Percentiles rank a stretch among this genome's conserved stretches.
Evolutionary conservation across 2,113 vertebrate species (phyloP).

Genomic region (Ochotona curzoniae): DNA sequence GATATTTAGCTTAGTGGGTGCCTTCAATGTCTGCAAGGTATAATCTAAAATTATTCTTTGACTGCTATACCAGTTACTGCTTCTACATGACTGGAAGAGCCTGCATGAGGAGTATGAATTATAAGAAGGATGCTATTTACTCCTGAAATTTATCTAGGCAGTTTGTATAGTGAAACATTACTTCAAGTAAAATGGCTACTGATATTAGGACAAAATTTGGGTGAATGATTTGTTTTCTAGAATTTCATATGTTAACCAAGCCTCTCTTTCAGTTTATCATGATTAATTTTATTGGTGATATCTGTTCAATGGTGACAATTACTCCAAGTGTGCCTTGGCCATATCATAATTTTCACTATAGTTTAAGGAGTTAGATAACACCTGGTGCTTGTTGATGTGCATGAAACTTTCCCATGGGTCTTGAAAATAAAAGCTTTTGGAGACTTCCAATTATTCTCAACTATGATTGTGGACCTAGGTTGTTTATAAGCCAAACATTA

Average conservation of each 20-base stretch:
- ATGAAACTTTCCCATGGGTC: neutral
- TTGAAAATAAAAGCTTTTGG: neutral
- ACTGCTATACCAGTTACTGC: constrained; percentile 22
- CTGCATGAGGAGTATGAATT: neutral
- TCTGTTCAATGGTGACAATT: neutral
- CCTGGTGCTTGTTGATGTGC: neutral
- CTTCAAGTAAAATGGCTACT: neutral
- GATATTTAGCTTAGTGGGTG: constrained; percentile 38
- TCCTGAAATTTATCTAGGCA: neutral
- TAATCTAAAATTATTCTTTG: constrained; percentile 22
- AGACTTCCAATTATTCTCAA: neutral
- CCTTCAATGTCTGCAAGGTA: neutral
- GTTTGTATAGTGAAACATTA: neutral
- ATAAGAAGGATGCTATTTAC: neutral
- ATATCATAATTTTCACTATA: neutral
- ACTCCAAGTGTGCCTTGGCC: neutral
- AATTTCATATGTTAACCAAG: neutral
- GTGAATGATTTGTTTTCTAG: neutral
- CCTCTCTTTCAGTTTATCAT: neutral
- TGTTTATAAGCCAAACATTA: neutral
- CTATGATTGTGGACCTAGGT: neutral
- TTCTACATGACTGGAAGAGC: constrained; percentile 40
- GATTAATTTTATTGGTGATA: constrained; percentile 7
- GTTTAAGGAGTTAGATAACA: neutral
- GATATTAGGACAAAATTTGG: neutral